Evolutionary conservation across 2,797 vertebrate genomes (phyloP).

Genomic region (Schizopygopsis malacanthus): DNA sequence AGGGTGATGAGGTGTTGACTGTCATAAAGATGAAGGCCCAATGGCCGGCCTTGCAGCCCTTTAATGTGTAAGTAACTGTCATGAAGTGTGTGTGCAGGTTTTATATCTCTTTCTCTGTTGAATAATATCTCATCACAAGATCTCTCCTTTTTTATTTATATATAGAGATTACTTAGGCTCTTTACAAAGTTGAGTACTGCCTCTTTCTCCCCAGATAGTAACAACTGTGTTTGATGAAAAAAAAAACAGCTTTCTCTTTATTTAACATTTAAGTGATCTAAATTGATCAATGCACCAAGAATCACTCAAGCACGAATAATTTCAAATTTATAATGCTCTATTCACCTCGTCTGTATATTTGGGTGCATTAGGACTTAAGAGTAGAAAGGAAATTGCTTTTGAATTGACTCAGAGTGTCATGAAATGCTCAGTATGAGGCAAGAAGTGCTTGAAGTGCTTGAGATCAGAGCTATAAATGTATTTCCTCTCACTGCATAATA

Average conservation of each 20-base stretch:
- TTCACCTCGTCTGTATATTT: constrained; percentile 1
- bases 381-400: constrained; percentile 37
- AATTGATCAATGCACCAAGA: constrained; percentile 16
- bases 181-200: not conserved
- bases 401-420: constrained; percentile 15
- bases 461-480: constrained; percentile 23
- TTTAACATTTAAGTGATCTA: constrained; percentile 32
- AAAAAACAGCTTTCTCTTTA: not conserved
- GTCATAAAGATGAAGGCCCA: constrained; percentile 99
- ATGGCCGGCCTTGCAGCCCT: constrained; percentile 98
- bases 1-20: constrained; percentile 97
- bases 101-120: not conserved
- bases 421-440: constrained; percentile 4
- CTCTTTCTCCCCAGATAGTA: not conserved
- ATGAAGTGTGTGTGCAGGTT: not conserved
- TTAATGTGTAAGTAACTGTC: constrained; percentile 91
- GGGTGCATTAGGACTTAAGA: constrained; percentile 24
- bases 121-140: not conserved
- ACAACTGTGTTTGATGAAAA: not conserved
- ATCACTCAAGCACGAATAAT: not conserved
- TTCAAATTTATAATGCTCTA: not conserved
- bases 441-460: not conserved
- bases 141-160: not conserved
- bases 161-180: not conserved
- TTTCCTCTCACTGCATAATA: not conserved